These are phyloP conservation scores for Parochlus steinenii DNA, from an alignment of 2,888 invertebrate genomes.

Conservation along the genomic window DNA sequence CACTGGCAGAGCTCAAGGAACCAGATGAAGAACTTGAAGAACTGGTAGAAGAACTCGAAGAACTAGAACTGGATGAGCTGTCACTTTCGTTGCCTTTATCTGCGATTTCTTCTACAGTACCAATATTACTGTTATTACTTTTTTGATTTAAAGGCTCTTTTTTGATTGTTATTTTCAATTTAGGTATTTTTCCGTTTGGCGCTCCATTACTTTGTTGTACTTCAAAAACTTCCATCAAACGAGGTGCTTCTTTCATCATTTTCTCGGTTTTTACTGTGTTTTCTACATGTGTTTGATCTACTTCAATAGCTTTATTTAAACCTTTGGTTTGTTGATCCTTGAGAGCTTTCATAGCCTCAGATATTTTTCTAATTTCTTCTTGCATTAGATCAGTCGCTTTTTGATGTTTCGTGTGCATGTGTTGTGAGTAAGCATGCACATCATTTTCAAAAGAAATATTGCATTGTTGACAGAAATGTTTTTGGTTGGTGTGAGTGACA, in stretches of 20 bases:
- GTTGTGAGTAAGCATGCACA: constrained; percentile 8
- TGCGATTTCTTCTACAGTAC: background rate
- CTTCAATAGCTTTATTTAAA: constrained; percentile 1
- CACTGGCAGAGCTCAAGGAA: constrained; percentile 1
- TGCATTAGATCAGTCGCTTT: too few relatives aligned
- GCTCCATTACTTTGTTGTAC: constrained; percentile 8
- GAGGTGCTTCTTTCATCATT: background rate
- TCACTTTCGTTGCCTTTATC: constrained; percentile 11
- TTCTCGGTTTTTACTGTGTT: background rate
- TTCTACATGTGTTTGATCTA: background rate
- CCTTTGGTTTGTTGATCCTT: background rate
- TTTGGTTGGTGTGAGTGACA: constrained; percentile 10
- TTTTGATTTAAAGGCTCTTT: constrained; percentile 6
- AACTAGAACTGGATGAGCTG: constrained; percentile 1
- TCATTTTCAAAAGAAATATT: constrained; percentile 10
- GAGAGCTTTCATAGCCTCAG: background rate
- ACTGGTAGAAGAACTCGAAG: constrained; percentile 4
- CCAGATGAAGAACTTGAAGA: constrained; percentile 9
- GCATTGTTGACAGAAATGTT: constrained; percentile 10
- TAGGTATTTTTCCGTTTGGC: constrained; percentile 11
- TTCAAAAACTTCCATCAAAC: constrained; percentile 9
- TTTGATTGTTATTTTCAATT: constrained; percentile 11
- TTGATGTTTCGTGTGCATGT: constrained; percentile 10
- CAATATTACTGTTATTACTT: background rate
- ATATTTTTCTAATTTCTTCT: background rate